phyloP scores from a whole-genome alignment of 2,113 vertebrate species.

The Ursus arctos region DNA sequence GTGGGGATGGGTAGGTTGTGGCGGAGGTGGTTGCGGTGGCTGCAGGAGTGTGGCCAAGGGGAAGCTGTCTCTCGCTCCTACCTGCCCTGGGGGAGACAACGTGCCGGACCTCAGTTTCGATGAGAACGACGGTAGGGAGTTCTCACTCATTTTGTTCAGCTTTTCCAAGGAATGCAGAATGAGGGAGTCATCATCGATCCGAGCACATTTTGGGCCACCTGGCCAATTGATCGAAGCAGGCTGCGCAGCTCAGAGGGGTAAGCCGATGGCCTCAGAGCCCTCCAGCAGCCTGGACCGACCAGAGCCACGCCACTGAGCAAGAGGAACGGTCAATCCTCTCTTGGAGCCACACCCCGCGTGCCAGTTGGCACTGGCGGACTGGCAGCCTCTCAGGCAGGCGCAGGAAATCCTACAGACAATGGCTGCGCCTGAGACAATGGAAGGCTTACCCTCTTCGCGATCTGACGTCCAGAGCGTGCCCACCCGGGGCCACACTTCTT shows the following conservation, averaged over 20 bases:
- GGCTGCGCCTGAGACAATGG: accelerated
- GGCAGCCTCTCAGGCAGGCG: accelerated
- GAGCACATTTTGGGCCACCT: accelerated
- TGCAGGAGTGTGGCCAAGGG: accelerated
- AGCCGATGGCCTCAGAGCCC: accelerated
- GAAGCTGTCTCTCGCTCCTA: too few species aligned
- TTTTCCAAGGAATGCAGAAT: constrained; percentile 35
- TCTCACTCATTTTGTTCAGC: constrained; percentile 47
- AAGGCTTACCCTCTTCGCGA: accelerated
- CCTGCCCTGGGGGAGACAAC: not conserved
- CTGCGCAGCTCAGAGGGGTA: accelerated
- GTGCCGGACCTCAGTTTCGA: not conserved
- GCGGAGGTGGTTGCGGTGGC: too few species aligned
- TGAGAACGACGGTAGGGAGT: not conserved
- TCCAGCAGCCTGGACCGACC: accelerated
- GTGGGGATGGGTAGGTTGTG: too few species aligned
- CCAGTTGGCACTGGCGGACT: accelerated
- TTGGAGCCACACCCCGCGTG: accelerated
- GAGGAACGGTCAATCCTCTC: accelerated
- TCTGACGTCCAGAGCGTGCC: accelerated
- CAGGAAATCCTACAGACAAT: accelerated
- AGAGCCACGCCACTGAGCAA: accelerated
- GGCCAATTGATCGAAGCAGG: accelerated
- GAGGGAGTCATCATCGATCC: not conserved
- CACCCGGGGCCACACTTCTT: not conserved